Evolutionary conservation across 1,140 invertebrate genomes (phyloP).

Genomic region (Polypedilum vanderplanki): DNA sequence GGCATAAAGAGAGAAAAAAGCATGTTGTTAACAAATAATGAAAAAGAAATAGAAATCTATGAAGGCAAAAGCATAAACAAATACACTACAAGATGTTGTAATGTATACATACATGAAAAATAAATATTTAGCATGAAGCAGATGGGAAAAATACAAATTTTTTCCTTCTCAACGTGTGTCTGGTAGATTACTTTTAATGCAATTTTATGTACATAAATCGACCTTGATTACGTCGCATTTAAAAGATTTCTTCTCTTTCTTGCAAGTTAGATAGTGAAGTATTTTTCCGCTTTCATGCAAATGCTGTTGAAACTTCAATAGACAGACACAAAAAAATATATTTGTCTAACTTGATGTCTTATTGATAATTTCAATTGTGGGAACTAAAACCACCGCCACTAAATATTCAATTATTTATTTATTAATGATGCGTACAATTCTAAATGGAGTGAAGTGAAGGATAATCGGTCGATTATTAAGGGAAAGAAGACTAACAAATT

Average conservation of each 20-base stretch:
- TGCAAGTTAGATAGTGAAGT: too few species aligned
- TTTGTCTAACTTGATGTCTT: too few species aligned
- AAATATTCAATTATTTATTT: too few species aligned
- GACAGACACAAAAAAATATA: too few species aligned
- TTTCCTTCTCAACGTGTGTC: background rate
- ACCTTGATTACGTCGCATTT: slow-evolving; percentile 26
- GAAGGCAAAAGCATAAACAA: background rate
- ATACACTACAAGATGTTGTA: background rate
- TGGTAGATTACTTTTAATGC: background rate
- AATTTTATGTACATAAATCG: slow-evolving; percentile 1
- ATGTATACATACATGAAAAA: slow-evolving; percentile 20
- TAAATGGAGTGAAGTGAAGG: too few species aligned
- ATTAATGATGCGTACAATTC: too few species aligned
- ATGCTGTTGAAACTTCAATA: too few species aligned
- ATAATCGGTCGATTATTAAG: too few species aligned
- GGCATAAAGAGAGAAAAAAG: background rate
- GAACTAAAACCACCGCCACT: too few species aligned
- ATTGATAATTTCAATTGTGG: too few species aligned
- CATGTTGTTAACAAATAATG: slow-evolving; percentile 1
- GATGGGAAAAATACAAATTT: slow-evolving; percentile 16
- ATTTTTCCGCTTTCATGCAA: too few species aligned
- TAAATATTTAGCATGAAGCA: slow-evolving; percentile 21
- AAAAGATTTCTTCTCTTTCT: background rate
- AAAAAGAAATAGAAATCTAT: background rate
- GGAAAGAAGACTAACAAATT: too few species aligned